These are phyloP conservation scores for Pampus argenteus DNA, from an alignment of 2,797 vertebrate species.

Conservation along the genomic window DNA sequence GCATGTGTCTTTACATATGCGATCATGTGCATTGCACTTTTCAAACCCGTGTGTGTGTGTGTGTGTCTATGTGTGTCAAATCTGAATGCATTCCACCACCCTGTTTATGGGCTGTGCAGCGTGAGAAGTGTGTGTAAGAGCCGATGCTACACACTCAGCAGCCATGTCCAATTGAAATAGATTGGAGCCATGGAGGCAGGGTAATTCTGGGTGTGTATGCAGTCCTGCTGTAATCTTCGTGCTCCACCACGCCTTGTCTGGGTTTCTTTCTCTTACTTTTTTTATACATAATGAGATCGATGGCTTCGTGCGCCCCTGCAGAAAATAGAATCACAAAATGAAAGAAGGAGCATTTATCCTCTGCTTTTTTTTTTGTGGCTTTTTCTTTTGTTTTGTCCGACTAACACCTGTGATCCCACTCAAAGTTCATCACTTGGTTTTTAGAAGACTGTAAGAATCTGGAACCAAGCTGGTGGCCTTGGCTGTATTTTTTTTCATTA, in stretches of 20 bases:
- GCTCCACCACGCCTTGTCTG: conserved; percentile 53
- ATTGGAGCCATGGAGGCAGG: conserved; percentile 72
- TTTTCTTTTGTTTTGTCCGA: neutral
- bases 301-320: conserved; percentile 35
- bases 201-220: conserved; percentile 62
- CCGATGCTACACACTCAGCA: conserved; percentile 63
- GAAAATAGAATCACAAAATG: conserved; percentile 54
- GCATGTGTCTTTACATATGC: conserved; percentile 26
- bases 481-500: neutral
- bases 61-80: conserved; percentile 34
- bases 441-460: neutral
- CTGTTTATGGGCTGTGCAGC: conserved; percentile 59
- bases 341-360: conserved; percentile 21
- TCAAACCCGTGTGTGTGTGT: conserved; percentile 10
- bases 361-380: neutral
- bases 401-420: neutral
- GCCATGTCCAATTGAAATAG: conserved; percentile 83
- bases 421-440: neutral
- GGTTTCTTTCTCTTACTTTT: conserved; percentile 59
- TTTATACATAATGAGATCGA: conserved; percentile 69
- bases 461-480: neutral
- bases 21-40: conserved; percentile 2
- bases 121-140: conserved; percentile 58
- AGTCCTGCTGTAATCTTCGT: conserved; percentile 60
- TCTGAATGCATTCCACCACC: conserved; percentile 59